These are phyloP conservation scores for Bursaphelenchus okinawaensis DNA, from an alignment of 2,888 invertebrate genomes.

Conservation along the genomic window DNA sequence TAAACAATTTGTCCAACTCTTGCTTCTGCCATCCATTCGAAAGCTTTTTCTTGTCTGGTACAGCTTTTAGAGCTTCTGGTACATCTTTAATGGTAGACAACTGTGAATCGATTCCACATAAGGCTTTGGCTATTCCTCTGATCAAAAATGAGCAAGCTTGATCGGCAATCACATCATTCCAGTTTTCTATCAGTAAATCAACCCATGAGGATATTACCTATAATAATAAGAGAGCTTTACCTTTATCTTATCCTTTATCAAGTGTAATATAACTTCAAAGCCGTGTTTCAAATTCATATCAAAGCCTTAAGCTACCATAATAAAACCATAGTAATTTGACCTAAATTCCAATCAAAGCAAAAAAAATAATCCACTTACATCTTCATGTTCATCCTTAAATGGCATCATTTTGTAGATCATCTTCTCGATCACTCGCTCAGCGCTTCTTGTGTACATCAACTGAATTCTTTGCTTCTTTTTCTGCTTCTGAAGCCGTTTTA, in stretches of 20 bases:
- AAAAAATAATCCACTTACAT: not conserved
- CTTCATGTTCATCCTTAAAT: conserved; percentile 5
- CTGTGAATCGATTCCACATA: conserved; percentile 2
- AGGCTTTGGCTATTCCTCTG: conserved; percentile 3
- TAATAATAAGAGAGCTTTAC: too few relatives aligned
- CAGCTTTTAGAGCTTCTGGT: not conserved
- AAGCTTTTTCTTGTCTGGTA: not conserved
- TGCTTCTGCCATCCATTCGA: not conserved
- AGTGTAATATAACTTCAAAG: too few relatives aligned
- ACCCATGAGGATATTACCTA: conserved; percentile 1
- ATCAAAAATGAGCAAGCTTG: conserved; percentile 5
- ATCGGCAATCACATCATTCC: conserved; percentile 9
- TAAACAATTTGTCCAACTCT: conserved; percentile 1
- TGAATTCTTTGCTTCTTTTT: conserved; percentile 5
- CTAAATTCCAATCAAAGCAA: conserved; percentile 1
- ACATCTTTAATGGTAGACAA: not conserved
- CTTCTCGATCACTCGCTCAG: conserved; percentile 2
- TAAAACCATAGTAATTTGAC: too few relatives aligned
- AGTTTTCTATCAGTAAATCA: conserved; percentile 8
- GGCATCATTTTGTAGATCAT: conserved; percentile 6
- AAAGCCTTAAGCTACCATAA: too few relatives aligned
- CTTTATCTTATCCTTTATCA: too few relatives aligned
- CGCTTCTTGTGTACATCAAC: conserved; percentile 1
- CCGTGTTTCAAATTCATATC: too few relatives aligned
- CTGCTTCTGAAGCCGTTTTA: not conserved